Conservation (phyloP, 2,113 vertebrate genomes). For the Etheostoma spectabile region DNA sequence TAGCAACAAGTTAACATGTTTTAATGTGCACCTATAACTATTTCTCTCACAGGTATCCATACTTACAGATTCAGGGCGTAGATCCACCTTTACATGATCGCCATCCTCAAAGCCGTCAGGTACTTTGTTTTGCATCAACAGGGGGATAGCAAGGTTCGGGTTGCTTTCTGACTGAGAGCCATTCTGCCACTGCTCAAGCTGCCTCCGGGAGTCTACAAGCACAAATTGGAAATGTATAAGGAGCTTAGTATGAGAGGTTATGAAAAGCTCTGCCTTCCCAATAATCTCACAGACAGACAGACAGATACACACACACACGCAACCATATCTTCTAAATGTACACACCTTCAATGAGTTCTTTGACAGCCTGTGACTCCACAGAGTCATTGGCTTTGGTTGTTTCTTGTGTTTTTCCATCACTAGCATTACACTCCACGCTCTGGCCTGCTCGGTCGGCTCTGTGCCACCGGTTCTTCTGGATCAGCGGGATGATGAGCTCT, state of each 20-base stretch:
- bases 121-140: slow-evolving; percentile 89
- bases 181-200: slow-evolving; percentile 86
- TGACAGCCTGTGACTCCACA: slow-evolving; percentile 89
- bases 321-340: neutral
- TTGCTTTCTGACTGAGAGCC: slow-evolving; percentile 71
- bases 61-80: slow-evolving; percentile 87
- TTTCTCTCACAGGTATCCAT: neutral
- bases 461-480: slow-evolving; percentile 88
- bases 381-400: slow-evolving; percentile 66
- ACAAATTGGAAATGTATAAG: neutral
- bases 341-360: slow-evolving; percentile 90
- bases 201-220: slow-evolving; percentile 86
- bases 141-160: slow-evolving; percentile 85
- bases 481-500: slow-evolving; percentile 90
- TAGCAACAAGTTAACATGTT: neutral
- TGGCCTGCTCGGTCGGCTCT: slow-evolving; percentile 52
- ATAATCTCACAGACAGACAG: neutral
- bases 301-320: neutral
- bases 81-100: slow-evolving; percentile 84
- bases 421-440: neutral
- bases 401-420: slow-evolving; percentile 28
- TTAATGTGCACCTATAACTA: neutral
- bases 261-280: neutral
- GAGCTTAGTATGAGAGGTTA: neutral
- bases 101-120: slow-evolving; percentile 86